phyloP scores from a whole-genome alignment of 2,797 vertebrate species.

The Cyclopterus lumpus region DNA sequence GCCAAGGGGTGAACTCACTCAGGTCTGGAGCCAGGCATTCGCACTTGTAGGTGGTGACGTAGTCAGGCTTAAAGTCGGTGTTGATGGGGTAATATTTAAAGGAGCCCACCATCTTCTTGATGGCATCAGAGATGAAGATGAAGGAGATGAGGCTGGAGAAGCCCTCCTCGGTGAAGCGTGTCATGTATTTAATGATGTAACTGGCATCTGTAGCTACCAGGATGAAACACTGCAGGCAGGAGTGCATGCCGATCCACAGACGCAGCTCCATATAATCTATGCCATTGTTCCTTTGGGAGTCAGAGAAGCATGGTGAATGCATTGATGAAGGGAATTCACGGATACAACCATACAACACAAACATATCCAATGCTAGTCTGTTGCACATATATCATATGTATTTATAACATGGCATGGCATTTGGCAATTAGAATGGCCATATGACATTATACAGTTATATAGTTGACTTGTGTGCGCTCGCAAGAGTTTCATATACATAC shows the following conservation, averaged over 20 bases:
- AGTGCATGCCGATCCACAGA: constrained; percentile 98
- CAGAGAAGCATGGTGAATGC: neutral
- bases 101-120: constrained; percentile 97
- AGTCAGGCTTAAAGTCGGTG: constrained; percentile 91
- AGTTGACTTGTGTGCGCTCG: neutral
- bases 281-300: constrained; percentile 84
- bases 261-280: constrained; percentile 99
- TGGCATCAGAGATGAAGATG: constrained; percentile 98
- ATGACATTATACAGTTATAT: neutral
- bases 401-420: neutral
- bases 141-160: constrained; percentile 99
- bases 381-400: neutral
- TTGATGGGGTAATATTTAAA: constrained; percentile 98
- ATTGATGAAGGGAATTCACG: neutral
- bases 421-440: neutral
- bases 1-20: constrained; percentile 85
- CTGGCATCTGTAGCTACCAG: constrained; percentile 95
- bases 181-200: constrained; percentile 99
- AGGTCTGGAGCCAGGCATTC: constrained; percentile 93
- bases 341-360: neutral
- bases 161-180: constrained; percentile 97
- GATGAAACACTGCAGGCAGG: constrained; percentile 94
- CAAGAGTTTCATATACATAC: neutral
- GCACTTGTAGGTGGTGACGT: constrained; percentile 94
- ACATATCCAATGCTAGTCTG: neutral